A percentile compares a stretch with the other conserved stretches of the same genome.
phyloP scores from a whole-genome alignment of 2,888 invertebrate species.

The Mythimna ferrago region DNA sequence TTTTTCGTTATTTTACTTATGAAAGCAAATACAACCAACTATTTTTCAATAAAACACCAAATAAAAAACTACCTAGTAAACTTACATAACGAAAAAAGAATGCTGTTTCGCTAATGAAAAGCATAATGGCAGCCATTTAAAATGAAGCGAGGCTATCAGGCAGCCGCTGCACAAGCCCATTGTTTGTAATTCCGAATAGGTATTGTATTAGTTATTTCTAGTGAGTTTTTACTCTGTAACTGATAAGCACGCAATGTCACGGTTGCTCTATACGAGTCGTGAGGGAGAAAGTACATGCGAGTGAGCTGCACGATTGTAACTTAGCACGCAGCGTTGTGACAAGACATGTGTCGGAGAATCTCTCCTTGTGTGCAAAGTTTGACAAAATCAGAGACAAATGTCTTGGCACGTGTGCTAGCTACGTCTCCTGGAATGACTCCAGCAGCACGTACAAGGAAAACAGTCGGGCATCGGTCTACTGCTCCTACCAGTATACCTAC shows the following conservation, averaged over 20 bases:
- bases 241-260: slow-evolving; percentile 74
- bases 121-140: slow-evolving; percentile 31
- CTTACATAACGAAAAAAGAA: slow-evolving; percentile 23
- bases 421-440: slow-evolving; percentile 42
- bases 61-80: neutral
- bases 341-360: slow-evolving; percentile 15
- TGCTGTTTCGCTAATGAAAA: slow-evolving; percentile 8
- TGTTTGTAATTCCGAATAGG: slow-evolving; percentile 60
- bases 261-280: slow-evolving; percentile 65
- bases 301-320: slow-evolving; percentile 25
- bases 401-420: slow-evolving; percentile 34
- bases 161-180: slow-evolving; percentile 45
- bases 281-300: slow-evolving; percentile 74
- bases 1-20: neutral
- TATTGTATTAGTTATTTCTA: slow-evolving; percentile 59
- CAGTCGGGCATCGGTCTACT: slow-evolving; percentile 8
- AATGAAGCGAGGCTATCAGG: slow-evolving; percentile 48
- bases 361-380: slow-evolving; percentile 24
- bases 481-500: neutral
- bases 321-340: slow-evolving; percentile 14
- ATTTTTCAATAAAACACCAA: neutral
- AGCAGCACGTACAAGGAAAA: slow-evolving; percentile 26
- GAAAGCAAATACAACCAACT: neutral
- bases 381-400: slow-evolving; percentile 5
- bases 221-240: slow-evolving; percentile 55